Percentiles rank a stretch among this genome's conserved stretches.
Evolutionary conservation across 2,797 vertebrate species (phyloP).

Genomic region (Cheirogaleus major): DNA sequence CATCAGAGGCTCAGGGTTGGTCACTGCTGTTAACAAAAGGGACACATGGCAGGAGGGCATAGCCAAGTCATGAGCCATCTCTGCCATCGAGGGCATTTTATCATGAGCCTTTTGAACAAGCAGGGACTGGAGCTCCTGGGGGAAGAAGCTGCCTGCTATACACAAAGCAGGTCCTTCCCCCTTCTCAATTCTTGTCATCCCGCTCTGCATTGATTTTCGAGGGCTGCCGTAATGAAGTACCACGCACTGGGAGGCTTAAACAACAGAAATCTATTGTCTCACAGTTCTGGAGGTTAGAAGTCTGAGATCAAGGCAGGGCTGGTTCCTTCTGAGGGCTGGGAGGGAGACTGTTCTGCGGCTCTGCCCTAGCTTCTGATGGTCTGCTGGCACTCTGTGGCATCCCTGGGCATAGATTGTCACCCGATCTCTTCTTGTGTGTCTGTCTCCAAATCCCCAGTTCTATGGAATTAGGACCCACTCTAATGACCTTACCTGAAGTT

Average conservation of each 20-base stretch:
- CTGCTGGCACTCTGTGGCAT: not conserved
- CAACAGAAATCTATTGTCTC: not conserved
- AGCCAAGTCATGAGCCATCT: not conserved
- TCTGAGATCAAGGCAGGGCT: not conserved
- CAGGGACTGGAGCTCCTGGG: not conserved
- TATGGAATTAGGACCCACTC: no score
- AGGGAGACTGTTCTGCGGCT: not conserved
- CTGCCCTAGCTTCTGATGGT: not conserved
- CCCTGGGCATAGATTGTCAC: not conserved
- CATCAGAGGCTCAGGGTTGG: not conserved
- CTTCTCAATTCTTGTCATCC: not conserved
- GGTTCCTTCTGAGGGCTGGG: not conserved
- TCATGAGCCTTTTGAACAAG: not conserved
- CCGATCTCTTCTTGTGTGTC: not conserved
- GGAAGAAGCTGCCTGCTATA: not conserved
- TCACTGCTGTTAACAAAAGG: not conserved
- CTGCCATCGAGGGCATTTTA: not conserved
- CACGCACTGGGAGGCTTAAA: not conserved
- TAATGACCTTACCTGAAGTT: not conserved
- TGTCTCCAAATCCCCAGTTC: not conserved
- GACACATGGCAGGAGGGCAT: not conserved
- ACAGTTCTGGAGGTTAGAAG: not conserved
- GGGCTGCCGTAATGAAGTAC: no score
- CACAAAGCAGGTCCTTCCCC: not conserved
- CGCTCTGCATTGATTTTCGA: accelerated